Evolutionary conservation across 2,888 invertebrate genomes (phyloP).

Genomic region (Dermolepida albohirtum): DNA sequence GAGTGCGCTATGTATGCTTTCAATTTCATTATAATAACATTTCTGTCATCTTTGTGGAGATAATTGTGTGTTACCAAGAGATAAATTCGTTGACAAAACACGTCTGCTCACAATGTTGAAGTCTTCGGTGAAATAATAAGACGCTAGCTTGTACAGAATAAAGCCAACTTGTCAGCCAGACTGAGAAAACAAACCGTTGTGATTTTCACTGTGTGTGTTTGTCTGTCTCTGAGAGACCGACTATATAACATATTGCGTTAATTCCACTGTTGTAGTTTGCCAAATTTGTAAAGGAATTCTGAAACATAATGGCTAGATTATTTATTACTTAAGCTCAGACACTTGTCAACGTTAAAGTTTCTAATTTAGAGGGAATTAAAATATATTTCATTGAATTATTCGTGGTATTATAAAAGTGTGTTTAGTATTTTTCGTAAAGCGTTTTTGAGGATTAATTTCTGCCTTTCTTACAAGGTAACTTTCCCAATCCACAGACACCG

Average conservation of each 20-base stretch:
- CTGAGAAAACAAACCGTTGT: constrained; percentile 58
- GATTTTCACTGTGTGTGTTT: constrained; percentile 52
- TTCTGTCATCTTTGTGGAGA: constrained; percentile 61
- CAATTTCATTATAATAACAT: constrained; percentile 60
- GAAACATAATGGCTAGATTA: constrained; percentile 36
- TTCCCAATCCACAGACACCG: too few relatives aligned
- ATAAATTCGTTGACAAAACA: constrained; percentile 63
- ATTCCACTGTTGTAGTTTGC: constrained; percentile 43
- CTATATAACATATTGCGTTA: constrained; percentile 47
- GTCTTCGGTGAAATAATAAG: constrained; percentile 57
- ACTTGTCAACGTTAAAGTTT: constrained; percentile 24
- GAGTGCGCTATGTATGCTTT: constrained; percentile 52
- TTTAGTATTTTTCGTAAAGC: too few relatives aligned
- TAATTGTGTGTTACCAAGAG: constrained; percentile 62
- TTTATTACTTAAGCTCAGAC: constrained; percentile 32
- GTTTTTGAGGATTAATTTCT: too few relatives aligned
- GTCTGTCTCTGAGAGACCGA: constrained; percentile 36
- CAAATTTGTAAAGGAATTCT: constrained; percentile 36
- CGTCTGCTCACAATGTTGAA: constrained; percentile 55
- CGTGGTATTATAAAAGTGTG: too few relatives aligned
- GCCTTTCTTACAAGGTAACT: too few relatives aligned
- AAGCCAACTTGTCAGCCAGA: constrained; percentile 61
- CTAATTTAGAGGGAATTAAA: constrained; percentile 24
- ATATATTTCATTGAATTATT: background rate
- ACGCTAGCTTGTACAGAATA: constrained; percentile 55